phyloP scores from a whole-genome alignment of 2,113 vertebrate genomes.

The Apteryx owenii region DNA sequence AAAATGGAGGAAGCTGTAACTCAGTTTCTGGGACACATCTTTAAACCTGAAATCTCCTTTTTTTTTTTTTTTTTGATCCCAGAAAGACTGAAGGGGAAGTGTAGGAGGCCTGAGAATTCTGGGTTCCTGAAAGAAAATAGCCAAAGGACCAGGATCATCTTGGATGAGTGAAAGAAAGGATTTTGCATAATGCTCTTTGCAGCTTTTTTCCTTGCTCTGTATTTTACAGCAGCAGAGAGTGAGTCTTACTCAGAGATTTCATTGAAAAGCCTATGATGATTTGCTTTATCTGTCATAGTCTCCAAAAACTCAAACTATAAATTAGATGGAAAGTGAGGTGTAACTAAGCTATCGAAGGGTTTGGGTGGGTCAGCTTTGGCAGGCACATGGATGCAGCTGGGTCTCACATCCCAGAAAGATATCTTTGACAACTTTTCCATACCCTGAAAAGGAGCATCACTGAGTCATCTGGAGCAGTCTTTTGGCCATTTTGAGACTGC shows the following conservation, averaged over 20 bases:
- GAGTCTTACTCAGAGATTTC: not conserved
- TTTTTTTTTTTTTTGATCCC: not conserved
- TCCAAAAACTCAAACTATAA: not conserved
- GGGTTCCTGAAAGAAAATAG: accelerated
- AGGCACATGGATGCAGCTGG: not conserved
- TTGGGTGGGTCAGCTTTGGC: not conserved
- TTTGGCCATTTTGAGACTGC: not conserved
- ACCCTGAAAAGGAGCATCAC: not conserved
- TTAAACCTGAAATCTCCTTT: not conserved
- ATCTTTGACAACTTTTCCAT: not conserved
- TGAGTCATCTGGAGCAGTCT: not conserved
- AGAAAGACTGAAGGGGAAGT: not conserved
- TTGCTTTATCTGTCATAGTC: not conserved
- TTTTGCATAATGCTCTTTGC: not conserved
- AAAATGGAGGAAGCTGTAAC: not conserved
- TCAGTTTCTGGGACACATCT: not conserved
- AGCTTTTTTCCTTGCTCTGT: not conserved
- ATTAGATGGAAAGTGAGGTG: not conserved
- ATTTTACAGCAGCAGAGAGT: not conserved
- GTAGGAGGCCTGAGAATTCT: not conserved
- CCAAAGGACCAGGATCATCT: not conserved
- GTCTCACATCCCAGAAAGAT: not conserved
- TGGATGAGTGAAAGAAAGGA: not conserved
- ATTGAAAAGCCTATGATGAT: not conserved
- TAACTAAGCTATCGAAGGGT: not conserved